phyloP scores from a whole-genome alignment of 2,113 vertebrate species.

The Eidolon helvum region DNA sequence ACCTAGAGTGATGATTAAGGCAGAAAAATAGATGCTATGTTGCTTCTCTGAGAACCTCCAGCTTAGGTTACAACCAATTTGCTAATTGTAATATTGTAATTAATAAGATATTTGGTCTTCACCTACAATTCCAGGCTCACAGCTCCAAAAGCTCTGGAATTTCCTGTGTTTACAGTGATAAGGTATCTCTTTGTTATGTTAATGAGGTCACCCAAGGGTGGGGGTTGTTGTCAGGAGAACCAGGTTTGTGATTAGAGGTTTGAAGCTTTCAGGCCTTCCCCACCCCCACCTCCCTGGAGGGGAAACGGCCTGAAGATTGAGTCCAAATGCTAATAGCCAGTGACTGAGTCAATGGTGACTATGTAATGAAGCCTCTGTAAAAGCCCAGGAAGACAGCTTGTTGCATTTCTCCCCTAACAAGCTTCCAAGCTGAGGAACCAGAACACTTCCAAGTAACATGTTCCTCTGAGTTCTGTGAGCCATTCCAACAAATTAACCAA shows the following conservation, averaged over 20 bases:
- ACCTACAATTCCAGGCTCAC: neutral
- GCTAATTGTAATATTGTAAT: neutral
- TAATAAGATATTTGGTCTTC: neutral
- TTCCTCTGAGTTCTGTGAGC: neutral
- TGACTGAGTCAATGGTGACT: neutral
- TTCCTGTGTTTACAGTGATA: neutral
- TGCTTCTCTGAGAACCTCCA: neutral
- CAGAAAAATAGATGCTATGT: neutral
- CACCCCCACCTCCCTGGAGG: neutral
- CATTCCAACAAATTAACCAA: neutral
- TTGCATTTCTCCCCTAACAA: neutral
- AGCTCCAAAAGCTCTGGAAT: neutral
- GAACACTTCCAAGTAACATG: neutral
- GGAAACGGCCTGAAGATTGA: neutral
- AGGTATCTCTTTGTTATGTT: neutral
- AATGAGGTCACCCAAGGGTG: neutral
- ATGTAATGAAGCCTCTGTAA: neutral
- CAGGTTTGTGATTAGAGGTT: neutral
- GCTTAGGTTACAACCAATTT: neutral
- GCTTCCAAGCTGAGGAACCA: neutral
- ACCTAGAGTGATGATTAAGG: neutral
- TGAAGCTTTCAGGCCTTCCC: neutral
- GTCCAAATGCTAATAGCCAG: neutral
- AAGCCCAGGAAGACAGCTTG: neutral
- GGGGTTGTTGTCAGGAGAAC: neutral